Base-by-base conservation (phyloP, 2,797 vertebrate species). In the Hemibagrus guttatus region DNA sequence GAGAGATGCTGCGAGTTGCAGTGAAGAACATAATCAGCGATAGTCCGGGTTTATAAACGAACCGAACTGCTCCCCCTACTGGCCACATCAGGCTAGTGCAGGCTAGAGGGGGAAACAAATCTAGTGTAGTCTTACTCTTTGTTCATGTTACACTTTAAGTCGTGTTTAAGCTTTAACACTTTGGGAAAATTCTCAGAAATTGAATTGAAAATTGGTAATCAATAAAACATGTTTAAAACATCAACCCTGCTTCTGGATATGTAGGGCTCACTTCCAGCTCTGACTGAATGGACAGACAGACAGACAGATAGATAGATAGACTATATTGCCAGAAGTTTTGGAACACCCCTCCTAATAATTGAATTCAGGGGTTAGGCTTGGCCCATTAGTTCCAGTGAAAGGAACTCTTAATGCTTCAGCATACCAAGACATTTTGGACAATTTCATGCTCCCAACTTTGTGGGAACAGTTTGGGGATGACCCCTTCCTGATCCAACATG, bases 61-160 rank as follows among this genome's bases (percentile, higher is more conserved):
- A 85, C 85, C 86, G 85, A 46, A 90, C 87, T 87, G 92, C 91
- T 87, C 91, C 91, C 89, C 89, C 91, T 91, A 90, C 86, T 85
- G 90, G 83, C 76, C 6, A 84, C 39, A 69, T 58, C 8, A 17
- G 58, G 26, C 23, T 64, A n/a, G 23, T 81, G 58, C 58, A 56
- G 21, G 56, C 52, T 76, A 2, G 28, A 31, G 6, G 4, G 12
- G 6, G 21, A 17, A 58, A 39, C 28, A 35, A 12, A 8, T 42
- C 12, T 39, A 61, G n/a, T 52, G 72, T 19, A 56, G 26, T 26
- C 31, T 58, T 78, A 78, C 17, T 58, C 14, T 28, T 49, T 26
- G 23, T 49, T 49, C 19, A 52, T 5, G 52, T 16, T 52, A 74
- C 14, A 52, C n/a, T 28, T 7, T 54, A 74, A 69, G 17, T 16